Percentiles rank a stretch among this genome's conserved stretches.
These are phyloP conservation scores for Emydoidea blandingii DNA, from an alignment of 2,797 vertebrate genomes.

Conservation along the genomic window DNA sequence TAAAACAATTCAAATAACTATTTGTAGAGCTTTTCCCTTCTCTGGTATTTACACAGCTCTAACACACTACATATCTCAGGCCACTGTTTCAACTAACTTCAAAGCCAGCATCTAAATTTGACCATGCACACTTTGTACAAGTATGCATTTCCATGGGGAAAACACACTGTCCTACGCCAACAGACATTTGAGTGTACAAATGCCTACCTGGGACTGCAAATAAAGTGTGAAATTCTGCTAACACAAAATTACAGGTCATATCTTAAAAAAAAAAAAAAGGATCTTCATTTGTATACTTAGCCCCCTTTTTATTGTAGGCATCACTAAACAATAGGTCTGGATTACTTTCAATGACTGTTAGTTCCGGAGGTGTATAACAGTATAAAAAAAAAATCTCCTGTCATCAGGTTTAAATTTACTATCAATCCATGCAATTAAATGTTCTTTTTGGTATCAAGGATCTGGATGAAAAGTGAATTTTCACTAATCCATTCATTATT, in stretches of 20 bases:
- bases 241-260: background rate
- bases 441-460: background rate
- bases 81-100: background rate
- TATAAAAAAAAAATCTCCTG: background rate
- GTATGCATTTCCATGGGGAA: background rate
- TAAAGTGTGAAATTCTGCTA: background rate
- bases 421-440: background rate
- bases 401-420: conserved; percentile 9
- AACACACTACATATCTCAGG: background rate
- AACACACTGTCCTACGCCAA: background rate
- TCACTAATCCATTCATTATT: conserved; percentile 5
- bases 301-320: background rate
- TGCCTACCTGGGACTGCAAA: background rate
- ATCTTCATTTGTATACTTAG: background rate
- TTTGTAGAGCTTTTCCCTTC: background rate
- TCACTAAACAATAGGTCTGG: background rate
- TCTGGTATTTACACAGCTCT: background rate
- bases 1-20: background rate
- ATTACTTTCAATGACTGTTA: background rate
- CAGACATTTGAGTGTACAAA: background rate
- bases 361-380: background rate
- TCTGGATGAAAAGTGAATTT: background rate
- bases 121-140: background rate
- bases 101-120: background rate
- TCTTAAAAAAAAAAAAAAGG: background rate